phyloP scores from a whole-genome alignment of 2,888 invertebrate species.

The Nephrotoma appendiculata region DNA sequence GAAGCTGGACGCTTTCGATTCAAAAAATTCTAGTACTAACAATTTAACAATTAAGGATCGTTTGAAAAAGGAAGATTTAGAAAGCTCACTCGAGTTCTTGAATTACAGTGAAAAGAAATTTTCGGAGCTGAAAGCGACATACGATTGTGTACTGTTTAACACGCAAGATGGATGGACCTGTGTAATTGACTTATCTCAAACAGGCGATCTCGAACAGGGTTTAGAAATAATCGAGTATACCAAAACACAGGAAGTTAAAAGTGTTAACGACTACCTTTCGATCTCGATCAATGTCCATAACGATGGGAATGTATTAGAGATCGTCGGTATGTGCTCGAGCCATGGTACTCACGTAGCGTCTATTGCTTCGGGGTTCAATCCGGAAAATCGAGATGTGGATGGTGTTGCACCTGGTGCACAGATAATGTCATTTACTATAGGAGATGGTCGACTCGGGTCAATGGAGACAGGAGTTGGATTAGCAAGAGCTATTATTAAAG shows the following conservation, averaged over 20 bases:
- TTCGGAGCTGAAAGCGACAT: constrained; percentile 72
- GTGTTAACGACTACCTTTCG: constrained; percentile 68
- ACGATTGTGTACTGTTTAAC: constrained; percentile 86
- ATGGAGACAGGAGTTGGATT: constrained; percentile 97
- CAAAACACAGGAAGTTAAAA: constrained; percentile 66
- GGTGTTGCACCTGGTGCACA: constrained; percentile 96
- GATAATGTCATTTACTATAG: constrained; percentile 81
- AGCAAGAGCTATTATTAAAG: constrained; percentile 77
- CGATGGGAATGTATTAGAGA: constrained; percentile 77
- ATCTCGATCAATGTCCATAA: constrained; percentile 84
- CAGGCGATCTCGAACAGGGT: constrained; percentile 65
- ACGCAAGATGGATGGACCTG: constrained; percentile 76
- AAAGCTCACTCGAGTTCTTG: constrained; percentile 70
- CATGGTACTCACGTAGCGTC: constrained; percentile 98
- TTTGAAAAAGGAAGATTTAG: constrained; percentile 74
- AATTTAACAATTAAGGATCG: constrained; percentile 54
- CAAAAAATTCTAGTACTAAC: constrained; percentile 38
- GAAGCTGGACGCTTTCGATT: constrained; percentile 61
- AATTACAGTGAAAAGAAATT: constrained; percentile 76
- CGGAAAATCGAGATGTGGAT: constrained; percentile 70
- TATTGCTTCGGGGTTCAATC: constrained; percentile 81
- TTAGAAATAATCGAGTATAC: constrained; percentile 69
- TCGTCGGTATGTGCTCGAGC: constrained; percentile 85
- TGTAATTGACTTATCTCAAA: constrained; percentile 27
- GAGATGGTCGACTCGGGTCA: constrained; percentile 80